These are phyloP conservation scores for Aviceda subcristata DNA, from an alignment of 2,113 vertebrate genomes.

Conservation along the genomic window DNA sequence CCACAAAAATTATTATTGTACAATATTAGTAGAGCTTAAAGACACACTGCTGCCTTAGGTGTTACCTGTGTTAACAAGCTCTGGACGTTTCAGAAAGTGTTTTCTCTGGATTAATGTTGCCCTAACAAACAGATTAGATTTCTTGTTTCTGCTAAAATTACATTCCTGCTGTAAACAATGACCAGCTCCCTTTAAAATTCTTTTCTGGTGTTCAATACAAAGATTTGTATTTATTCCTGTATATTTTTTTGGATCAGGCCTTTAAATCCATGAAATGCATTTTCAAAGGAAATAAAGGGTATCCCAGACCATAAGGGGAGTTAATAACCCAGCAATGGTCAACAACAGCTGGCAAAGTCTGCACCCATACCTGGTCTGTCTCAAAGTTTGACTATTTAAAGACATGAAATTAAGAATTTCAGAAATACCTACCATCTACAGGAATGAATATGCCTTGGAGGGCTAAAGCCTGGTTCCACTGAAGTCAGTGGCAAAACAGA, in stretches of 20 bases:
- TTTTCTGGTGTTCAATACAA: neutral
- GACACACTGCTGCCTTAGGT: constrained; percentile 14
- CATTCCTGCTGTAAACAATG: neutral
- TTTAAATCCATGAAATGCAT: neutral
- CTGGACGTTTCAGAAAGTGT: neutral
- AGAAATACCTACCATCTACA: neutral
- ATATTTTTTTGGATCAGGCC: neutral
- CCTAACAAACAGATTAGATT: neutral
- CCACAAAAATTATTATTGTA: constrained; percentile 43
- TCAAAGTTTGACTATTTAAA: neutral
- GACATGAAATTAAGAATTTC: neutral
- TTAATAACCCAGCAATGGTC: neutral
- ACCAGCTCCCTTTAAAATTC: neutral
- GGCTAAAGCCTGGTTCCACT: neutral
- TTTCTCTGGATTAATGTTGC: constrained; percentile 28
- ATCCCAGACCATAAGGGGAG: neutral
- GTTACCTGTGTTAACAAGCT: constrained; percentile 26
- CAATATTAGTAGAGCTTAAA: constrained; percentile 42
- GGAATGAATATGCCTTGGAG: neutral
- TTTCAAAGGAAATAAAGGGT: neutral
- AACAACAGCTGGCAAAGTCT: neutral
- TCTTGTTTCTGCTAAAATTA: neutral
- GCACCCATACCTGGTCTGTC: neutral
- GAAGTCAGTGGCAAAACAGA: constrained; percentile 12
- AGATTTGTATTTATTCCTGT: neutral